Percentiles rank a stretch among this genome's conserved stretches.
These are phyloP conservation scores for Bombus terrestris DNA, from an alignment of 1,140 invertebrate genomes.

Conservation along the genomic window DNA sequence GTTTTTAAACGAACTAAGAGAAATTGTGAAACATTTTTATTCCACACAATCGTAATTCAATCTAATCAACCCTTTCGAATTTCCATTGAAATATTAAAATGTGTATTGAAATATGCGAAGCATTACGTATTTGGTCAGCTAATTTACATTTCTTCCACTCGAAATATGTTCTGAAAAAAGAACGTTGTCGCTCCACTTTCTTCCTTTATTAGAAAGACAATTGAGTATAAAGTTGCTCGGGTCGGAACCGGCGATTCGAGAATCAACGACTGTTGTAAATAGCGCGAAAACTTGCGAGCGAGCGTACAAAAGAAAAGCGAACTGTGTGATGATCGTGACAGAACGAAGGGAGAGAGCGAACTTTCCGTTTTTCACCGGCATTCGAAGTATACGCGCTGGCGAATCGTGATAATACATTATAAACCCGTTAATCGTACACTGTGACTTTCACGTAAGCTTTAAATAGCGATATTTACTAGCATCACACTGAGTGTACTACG, in stretches of 20 bases:
- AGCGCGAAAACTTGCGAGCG: background rate
- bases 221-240: background rate
- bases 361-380: background rate
- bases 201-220: background rate
- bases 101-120: no score
- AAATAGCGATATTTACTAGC: background rate
- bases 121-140: no score
- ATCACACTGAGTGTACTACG: background rate
- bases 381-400: background rate
- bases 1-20: no score
- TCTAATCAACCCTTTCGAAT: no score
- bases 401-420: background rate
- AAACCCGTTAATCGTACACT: background rate
- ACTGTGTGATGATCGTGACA: background rate
- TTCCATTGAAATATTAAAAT: no score
- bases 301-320: background rate
- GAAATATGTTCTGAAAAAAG: background rate
- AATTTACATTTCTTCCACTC: background rate
- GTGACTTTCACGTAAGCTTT: background rate
- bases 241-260: background rate
- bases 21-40: no score
- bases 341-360: background rate
- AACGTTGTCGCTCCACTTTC: background rate
- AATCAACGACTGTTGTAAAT: background rate
- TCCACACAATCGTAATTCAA: no score